Percentiles rank a stretch among this genome's conserved stretches.
Evolutionary conservation across 2,113 vertebrate genomes (phyloP).

Genomic region (Mustela lutreola): DNA sequence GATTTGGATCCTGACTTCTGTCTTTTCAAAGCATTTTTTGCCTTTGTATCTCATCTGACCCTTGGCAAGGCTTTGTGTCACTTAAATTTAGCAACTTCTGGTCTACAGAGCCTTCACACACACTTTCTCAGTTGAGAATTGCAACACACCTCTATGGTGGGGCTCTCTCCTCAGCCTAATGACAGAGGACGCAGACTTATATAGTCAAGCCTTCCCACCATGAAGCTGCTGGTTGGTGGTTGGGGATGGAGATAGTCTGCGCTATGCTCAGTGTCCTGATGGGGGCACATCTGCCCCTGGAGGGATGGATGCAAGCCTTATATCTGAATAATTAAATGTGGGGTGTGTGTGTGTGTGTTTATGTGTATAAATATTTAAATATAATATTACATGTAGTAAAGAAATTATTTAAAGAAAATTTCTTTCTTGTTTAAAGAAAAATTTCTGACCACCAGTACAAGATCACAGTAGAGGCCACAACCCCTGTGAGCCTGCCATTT

Average conservation of each 20-base stretch:
- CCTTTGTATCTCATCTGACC: neutral
- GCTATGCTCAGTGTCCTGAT: neutral
- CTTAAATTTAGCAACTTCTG: neutral
- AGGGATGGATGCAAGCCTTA: neutral
- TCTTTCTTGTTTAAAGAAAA: neutral
- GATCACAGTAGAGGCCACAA: neutral
- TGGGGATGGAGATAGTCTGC: neutral
- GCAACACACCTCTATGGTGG: neutral
- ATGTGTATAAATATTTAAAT: neutral
- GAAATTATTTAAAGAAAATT: constrained; percentile 1
- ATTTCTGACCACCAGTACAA: neutral
- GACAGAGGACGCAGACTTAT: neutral
- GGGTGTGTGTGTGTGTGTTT: neutral
- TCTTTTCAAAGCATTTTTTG: constrained; percentile 17
- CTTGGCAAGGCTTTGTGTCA: neutral
- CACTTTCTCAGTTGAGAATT: neutral
- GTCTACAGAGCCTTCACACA: neutral
- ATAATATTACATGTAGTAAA: neutral
- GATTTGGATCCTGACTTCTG: neutral
- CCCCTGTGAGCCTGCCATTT: neutral
- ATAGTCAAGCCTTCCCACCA: too few relatives aligned
- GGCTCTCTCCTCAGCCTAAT: neutral
- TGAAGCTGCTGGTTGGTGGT: neutral
- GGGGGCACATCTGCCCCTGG: neutral
- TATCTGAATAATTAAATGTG: neutral